A percentile compares a stretch with the other conserved stretches of the same genome.
Conservation (phyloP, 2,113 vertebrate genomes). For the Spea multiplicata region DNA sequence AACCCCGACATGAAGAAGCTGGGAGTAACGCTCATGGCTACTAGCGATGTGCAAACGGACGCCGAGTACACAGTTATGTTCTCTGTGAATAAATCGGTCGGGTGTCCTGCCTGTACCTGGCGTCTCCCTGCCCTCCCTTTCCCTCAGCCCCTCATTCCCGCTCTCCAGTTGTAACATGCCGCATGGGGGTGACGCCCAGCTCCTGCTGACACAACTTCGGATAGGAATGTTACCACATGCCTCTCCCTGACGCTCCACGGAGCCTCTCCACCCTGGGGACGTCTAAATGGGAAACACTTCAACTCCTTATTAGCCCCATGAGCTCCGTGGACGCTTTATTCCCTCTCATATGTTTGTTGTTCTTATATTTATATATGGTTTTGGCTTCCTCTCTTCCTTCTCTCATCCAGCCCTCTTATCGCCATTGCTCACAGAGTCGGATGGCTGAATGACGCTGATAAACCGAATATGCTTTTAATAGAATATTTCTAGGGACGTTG, state of each 20-base stretch:
- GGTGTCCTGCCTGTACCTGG: not conserved
- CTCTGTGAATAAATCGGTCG: not conserved
- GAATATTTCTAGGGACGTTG: conserved; percentile 10
- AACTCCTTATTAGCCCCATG: not conserved
- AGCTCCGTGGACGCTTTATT: not conserved
- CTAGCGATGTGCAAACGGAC: not conserved
- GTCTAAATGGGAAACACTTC: not conserved
- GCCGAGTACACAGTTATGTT: not conserved
- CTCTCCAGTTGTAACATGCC: conserved; percentile 44
- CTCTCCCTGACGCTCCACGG: conserved; percentile 6
- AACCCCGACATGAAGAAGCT: not conserved
- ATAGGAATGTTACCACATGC: conserved; percentile 30
- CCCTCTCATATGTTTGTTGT: not conserved
- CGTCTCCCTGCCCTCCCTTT: not conserved
- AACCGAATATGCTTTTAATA: conserved; percentile 30
- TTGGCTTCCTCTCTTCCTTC: not conserved
- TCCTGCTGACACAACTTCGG: conserved; percentile 35
- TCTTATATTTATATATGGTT: not conserved
- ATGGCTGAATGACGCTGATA: conserved; percentile 42
- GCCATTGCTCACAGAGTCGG: conserved; percentile 3
- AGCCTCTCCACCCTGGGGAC: not conserved
- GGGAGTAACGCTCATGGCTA: not conserved
- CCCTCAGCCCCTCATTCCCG: conserved; percentile 21
- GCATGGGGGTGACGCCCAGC: conserved; percentile 10
- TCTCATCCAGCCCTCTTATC: conserved; percentile 20